Conservation (phyloP, 2,888 invertebrate genomes). For the Tenthredo mesomela region DNA sequence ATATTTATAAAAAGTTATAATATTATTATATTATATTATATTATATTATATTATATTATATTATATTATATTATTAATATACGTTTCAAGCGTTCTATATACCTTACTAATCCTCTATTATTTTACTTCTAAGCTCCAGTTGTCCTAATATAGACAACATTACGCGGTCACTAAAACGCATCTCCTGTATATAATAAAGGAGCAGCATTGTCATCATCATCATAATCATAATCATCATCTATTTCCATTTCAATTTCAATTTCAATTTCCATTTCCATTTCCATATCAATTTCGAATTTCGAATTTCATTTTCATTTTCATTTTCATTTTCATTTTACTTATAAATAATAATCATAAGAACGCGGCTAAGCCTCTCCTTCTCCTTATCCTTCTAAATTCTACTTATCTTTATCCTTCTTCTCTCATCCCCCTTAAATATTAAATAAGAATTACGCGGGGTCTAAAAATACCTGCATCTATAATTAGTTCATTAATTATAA, state of each 20-base stretch:
- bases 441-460: conserved; percentile 65
- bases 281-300: neutral
- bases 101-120: conserved; percentile 69
- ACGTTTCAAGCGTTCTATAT: conserved; percentile 66
- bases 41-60: conserved; percentile 44
- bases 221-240: conserved; percentile 10
- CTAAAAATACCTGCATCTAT: conserved; percentile 58
- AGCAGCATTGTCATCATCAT: conserved; percentile 41
- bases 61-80: conserved; percentile 65
- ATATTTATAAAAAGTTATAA: conserved; percentile 78
- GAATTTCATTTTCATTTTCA: conserved; percentile 34
- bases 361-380: conserved; percentile 56
- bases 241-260: neutral
- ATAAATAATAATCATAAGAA: conserved; percentile 52
- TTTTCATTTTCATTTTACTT: conserved; percentile 48
- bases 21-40: conserved; percentile 64
- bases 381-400: neutral
- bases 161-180: conserved; percentile 1
- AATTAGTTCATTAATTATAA: neutral
- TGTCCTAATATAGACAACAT: conserved; percentile 60
- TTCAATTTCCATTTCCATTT: neutral
- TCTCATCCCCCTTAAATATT: conserved; percentile 58
- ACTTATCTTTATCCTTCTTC: neutral
- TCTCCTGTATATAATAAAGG: neutral
- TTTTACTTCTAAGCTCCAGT: conserved; percentile 67